Evolutionary conservation across 2,888 invertebrate genomes (phyloP), one percentile per base, ranked within the genome.

Genomic region (Leptopilina myrica): DNA sequence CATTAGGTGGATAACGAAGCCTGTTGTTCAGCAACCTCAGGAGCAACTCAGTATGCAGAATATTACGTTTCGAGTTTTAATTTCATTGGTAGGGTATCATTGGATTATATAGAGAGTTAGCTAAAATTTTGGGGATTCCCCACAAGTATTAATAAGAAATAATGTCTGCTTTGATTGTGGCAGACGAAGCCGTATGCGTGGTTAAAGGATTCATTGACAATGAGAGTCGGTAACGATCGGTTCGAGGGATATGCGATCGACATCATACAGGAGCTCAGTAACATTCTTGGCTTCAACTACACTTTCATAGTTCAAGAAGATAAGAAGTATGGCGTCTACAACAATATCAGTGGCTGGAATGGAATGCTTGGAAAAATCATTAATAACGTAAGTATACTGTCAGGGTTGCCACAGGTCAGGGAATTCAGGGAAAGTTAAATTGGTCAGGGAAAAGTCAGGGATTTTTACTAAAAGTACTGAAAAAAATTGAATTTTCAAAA

Each of bases 221-320:
- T 91, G 83, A 92, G 96, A 78, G 93, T 93, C 75, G 97, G 97
- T 1, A 98, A 98, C 88, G 96, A 96, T 82, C 94, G 95, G 20
- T 98, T 94, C 88, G 97, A 97, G 92, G 97, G 97, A 7, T 98
- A 96, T 88, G 96, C 96, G 49, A 95, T 98, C 77, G 98, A 98
- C 89, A 92, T 98, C 15, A 95, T 98, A 78, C 93, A 96, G 56
- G 96, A 97, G 89, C 93, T 98, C 66, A 94, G 97, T 12, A 93
- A 94, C 88, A 94, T 95, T 88, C 93, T 97, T 26, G 95, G 95
- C 64, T 98, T 98, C 91, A 96, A 95, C 87, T 98, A 96, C 88
- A 95, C 95, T 0, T 96, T 98, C 83, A 94, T 95, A 65, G 93
- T 96, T 76, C 97, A 97, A 88, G 94, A 93, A 20, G 96, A 97